Percentiles rank a stretch among this genome's conserved stretches.
These are phyloP conservation scores for Caenorhabditis sp. DNA, from an alignment of 2,888 invertebrate species.

Conservation along the genomic window DNA sequence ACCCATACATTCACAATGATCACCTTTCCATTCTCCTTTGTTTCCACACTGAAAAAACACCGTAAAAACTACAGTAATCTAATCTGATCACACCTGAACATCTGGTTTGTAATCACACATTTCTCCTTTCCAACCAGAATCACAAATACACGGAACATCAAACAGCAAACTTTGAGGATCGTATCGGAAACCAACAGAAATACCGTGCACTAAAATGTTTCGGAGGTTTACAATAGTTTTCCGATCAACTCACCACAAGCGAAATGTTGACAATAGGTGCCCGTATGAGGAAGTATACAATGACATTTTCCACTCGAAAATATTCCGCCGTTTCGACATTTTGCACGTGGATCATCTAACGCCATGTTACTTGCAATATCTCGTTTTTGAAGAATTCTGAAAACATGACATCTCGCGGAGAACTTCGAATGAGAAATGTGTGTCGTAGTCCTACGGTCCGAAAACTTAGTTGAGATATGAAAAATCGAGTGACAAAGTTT, in stretches of 20 bases:
- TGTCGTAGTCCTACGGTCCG: no score
- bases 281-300: slow-evolving; percentile 61
- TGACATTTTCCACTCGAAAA: slow-evolving; percentile 51
- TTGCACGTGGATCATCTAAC: slow-evolving; percentile 42
- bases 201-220: slow-evolving; percentile 51
- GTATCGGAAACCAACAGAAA: slow-evolving; percentile 59
- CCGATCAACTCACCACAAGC: slow-evolving; percentile 49
- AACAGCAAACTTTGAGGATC: slow-evolving; percentile 60
- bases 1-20: slow-evolving; percentile 61
- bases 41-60: slow-evolving; percentile 53
- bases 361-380: slow-evolving; percentile 47
- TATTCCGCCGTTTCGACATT: slow-evolving; percentile 54
- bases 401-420: no score
- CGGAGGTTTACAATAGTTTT: not conserved
- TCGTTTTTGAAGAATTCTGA: slow-evolving; percentile 38
- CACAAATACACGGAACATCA: slow-evolving; percentile 58
- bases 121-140: slow-evolving; percentile 61
- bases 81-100: no score
- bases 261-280: slow-evolving; percentile 56
- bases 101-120: slow-evolving; percentile 60
- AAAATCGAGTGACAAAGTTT: no score
- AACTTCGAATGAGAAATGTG: no score
- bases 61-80: not conserved
- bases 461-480: no score
- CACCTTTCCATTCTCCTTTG: slow-evolving; percentile 61